A percentile compares a stretch with the other conserved stretches of the same genome.
Conservation (phyloP, 2,888 invertebrate genomes). For the Tetrapedia diversipes region DNA sequence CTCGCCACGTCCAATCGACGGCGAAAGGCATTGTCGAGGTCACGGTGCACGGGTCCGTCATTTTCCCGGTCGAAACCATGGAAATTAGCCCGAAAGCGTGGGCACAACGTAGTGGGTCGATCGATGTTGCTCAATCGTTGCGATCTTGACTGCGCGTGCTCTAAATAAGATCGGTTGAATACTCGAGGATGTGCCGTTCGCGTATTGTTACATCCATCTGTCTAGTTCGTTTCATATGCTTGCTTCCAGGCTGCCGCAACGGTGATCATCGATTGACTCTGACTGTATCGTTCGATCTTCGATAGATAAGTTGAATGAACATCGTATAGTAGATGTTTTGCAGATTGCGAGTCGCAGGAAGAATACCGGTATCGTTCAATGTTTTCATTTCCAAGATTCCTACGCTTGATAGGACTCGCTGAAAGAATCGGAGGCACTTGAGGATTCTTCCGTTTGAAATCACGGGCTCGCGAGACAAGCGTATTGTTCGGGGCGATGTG, state of each 20-base stretch:
- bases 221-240: not conserved
- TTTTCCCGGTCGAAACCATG: slow-evolving; percentile 68
- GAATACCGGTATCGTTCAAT: not conserved
- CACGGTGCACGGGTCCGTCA: slow-evolving; percentile 69
- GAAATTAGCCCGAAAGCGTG: slow-evolving; percentile 71
- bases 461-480: not conserved
- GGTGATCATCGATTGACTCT: not conserved
- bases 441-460: slow-evolving; percentile 11
- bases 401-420: not conserved
- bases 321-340: not conserved
- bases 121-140: slow-evolving; percentile 34
- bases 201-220: not conserved
- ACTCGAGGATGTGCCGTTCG: not conserved
- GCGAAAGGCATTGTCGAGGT: slow-evolving; percentile 75
- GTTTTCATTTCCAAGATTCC: slow-evolving; percentile 12
- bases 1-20: slow-evolving; percentile 59
- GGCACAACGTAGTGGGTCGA: slow-evolving; percentile 54
- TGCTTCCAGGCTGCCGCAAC: not conserved
- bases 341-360: not conserved
- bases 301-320: not conserved
- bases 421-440: not conserved
- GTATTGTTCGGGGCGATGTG: not conserved
- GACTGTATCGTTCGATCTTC: not conserved
- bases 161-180: slow-evolving; percentile 9
- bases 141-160: slow-evolving; percentile 5